Conservation (phyloP, 2,113 vertebrate genomes). For the Manacus vitellinus region DNA sequence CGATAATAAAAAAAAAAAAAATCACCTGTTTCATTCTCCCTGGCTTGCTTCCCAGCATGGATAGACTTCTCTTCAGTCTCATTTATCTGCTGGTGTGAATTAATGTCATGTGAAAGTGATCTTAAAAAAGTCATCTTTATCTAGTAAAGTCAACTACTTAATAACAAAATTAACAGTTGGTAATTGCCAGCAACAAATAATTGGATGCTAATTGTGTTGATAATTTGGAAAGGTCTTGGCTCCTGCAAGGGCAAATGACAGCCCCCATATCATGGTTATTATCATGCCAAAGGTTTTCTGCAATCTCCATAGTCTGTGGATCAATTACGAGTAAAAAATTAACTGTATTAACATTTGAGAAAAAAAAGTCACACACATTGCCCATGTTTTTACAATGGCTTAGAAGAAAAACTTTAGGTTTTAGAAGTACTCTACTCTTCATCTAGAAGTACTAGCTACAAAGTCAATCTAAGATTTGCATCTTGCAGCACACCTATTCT, state of each 20-base stretch:
- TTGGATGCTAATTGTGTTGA: not conserved
- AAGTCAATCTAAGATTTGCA: not conserved
- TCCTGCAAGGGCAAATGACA: not conserved
- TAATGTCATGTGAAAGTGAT: not conserved
- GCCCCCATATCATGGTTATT: not conserved
- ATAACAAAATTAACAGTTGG: not conserved
- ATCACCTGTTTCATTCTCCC: conserved; percentile 11
- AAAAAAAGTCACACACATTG: not conserved
- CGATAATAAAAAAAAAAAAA: not conserved
- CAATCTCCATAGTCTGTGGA: not conserved
- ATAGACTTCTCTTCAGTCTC: not conserved
- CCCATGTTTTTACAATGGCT: not conserved
- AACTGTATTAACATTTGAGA: not conserved
- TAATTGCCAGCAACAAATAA: not conserved
- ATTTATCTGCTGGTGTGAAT: not conserved
- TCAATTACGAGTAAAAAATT: not conserved
- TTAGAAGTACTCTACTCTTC: not conserved
- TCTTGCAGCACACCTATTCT: not conserved
- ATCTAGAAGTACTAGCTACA: not conserved
- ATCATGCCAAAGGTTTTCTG: not conserved
- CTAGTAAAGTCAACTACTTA: not conserved
- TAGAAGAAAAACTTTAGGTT: not conserved
- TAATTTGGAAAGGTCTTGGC: not conserved
- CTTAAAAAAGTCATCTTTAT: not conserved
- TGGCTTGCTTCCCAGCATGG: not conserved